These are phyloP conservation scores for Hylaeus volcanicus DNA, from an alignment of 1,140 invertebrate genomes.

Conservation along the genomic window DNA sequence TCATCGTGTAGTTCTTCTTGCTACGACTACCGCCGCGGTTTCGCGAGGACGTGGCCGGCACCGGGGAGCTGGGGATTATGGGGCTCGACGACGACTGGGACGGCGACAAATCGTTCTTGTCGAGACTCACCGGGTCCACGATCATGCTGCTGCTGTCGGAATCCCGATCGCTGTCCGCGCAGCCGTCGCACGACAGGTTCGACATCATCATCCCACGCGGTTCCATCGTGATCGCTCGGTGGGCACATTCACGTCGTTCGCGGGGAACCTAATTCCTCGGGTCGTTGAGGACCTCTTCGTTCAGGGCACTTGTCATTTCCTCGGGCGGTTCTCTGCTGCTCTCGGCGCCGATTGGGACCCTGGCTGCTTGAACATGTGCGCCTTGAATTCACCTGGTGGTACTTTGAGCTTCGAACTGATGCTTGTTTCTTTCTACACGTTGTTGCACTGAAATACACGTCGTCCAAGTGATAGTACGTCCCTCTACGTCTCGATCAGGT, in stretches of 20 bases:
- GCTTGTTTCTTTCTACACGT: no score
- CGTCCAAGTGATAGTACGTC: no score
- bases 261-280: neutral
- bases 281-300: neutral
- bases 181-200: slow-evolving; percentile 76
- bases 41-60: slow-evolving; percentile 32
- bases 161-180: slow-evolving; percentile 76
- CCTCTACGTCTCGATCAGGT: no score
- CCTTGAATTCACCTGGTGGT: no score
- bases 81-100: slow-evolving; percentile 70
- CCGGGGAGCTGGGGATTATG: slow-evolving; percentile 63
- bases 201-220: slow-evolving; percentile 70
- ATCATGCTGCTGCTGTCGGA: slow-evolving; percentile 79
- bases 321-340: no score
- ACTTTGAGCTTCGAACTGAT: no score
- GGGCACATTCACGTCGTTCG: slow-evolving; percentile 13
- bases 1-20: slow-evolving; percentile 74
- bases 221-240: slow-evolving; percentile 61
- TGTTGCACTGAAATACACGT: no score
- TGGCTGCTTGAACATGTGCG: no score
- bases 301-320: no score
- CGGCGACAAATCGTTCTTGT: slow-evolving; percentile 74
- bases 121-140: slow-evolving; percentile 78
- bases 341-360: no score
- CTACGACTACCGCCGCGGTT: slow-evolving; percentile 43